Percentiles rank a stretch among this genome's conserved stretches.
phyloP scores from a whole-genome alignment of 2,888 invertebrate genomes.

The Dynastes tityus region DNA sequence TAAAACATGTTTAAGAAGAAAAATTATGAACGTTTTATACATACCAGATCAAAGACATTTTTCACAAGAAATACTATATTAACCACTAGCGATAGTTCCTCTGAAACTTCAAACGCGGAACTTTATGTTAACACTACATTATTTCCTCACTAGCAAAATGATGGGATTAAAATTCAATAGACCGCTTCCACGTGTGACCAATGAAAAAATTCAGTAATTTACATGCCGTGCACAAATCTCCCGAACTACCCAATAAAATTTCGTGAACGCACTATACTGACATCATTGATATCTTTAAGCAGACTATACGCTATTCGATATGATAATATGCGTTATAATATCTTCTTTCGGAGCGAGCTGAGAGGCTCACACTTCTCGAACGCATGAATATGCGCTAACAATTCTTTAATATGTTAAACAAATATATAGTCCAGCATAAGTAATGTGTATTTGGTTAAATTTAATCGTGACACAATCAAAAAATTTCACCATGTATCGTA shows the following conservation, averaged over 20 bases:
- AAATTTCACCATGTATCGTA: constrained; percentile 37
- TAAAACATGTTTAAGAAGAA: too few species aligned
- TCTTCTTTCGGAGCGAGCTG: neutral
- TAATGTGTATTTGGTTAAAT: constrained; percentile 39
- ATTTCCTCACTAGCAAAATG: constrained; percentile 15
- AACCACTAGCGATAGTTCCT: too few species aligned
- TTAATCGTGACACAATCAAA: constrained; percentile 43
- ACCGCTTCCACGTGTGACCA: constrained; percentile 18
- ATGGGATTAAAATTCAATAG: constrained; percentile 26
- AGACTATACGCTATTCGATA: constrained; percentile 1
- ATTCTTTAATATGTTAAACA: constrained; percentile 43
- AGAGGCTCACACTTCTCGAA: neutral
- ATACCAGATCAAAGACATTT: constrained; percentile 3
- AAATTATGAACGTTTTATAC: neutral
- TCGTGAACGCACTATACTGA: constrained; percentile 26
- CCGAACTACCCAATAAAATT: constrained; percentile 28
- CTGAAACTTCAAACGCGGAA: neutral
- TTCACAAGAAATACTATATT: neutral
- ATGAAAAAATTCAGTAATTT: constrained; percentile 31
- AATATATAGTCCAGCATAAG: constrained; percentile 39
- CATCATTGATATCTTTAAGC: constrained; percentile 43
- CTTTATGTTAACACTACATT: neutral
- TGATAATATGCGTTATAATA: neutral
- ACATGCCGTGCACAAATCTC: constrained; percentile 25
- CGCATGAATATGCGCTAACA: constrained; percentile 31